A percentile compares a stretch with the other conserved stretches of the same genome.
phyloP scores from a whole-genome alignment of 2,797 vertebrate species.

The Myripristis murdjan region DNA sequence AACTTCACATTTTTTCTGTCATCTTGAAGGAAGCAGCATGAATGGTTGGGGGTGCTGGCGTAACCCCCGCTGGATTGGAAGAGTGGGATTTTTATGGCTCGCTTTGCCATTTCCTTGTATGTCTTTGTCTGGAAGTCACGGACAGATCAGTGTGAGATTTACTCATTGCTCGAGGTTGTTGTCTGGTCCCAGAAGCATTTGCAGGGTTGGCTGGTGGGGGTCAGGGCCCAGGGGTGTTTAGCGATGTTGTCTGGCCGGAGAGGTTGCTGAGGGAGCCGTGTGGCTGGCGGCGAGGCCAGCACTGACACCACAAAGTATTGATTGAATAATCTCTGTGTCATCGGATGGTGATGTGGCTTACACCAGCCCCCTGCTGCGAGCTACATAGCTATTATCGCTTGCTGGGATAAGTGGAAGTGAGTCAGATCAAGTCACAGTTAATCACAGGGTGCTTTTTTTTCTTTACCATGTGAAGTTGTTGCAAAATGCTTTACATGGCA shows the following conservation, averaged over 20 bases:
- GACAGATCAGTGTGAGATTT: slow-evolving; percentile 56
- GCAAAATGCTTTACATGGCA: no score
- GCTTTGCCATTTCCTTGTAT: slow-evolving; percentile 19
- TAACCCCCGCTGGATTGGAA: not conserved
- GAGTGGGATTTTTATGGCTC: slow-evolving; percentile 4
- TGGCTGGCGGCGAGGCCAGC: slow-evolving; percentile 44
- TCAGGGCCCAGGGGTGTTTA: slow-evolving; percentile 75
- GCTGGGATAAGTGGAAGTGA: slow-evolving; percentile 29
- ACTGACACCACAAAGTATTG: slow-evolving; percentile 82
- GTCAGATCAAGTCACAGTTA: not conserved
- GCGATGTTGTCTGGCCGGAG: slow-evolving; percentile 40
- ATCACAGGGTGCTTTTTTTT: not conserved
- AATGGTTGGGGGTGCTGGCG: no score
- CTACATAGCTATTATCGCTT: slow-evolving; percentile 57
- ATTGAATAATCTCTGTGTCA: slow-evolving; percentile 88
- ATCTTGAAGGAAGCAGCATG: not conserved
- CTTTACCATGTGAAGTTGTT: not conserved
- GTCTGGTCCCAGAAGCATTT: slow-evolving; percentile 68
- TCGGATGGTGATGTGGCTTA: slow-evolving; percentile 80
- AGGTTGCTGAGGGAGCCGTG: slow-evolving; percentile 46
- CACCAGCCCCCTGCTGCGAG: slow-evolving; percentile 79
- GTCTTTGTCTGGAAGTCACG: slow-evolving; percentile 48
- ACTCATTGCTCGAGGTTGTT: slow-evolving; percentile 60
- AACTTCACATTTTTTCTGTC: slow-evolving; percentile 35
- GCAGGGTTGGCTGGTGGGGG: slow-evolving; percentile 53